These are phyloP conservation scores for Caenorhabditis imperialis DNA, from an alignment of 2,888 invertebrate genomes.

Conservation along the genomic window DNA sequence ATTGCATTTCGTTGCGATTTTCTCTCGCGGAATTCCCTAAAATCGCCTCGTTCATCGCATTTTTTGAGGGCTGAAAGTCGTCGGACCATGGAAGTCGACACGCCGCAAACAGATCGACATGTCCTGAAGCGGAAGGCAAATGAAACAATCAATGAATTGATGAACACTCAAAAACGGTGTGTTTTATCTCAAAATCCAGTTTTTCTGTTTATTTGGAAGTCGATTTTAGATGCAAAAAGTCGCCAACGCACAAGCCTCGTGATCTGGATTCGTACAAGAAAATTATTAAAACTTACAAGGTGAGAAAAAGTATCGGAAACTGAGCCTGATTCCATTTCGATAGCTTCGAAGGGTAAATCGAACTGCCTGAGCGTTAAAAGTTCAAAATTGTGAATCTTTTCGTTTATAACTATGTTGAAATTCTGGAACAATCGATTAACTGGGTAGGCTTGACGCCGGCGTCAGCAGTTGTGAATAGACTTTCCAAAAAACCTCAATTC, in stretches of 20 bases:
- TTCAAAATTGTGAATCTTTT: too few species aligned
- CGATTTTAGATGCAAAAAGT: slow-evolving; percentile 24
- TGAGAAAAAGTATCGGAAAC: too few species aligned
- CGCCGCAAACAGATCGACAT: slow-evolving; percentile 27
- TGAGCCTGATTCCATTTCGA: too few species aligned
- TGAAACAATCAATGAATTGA: slow-evolving; percentile 36
- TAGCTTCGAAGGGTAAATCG: too few species aligned
- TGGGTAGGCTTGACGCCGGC: too few species aligned
- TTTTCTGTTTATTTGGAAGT: background rate
- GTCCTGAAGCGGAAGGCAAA: slow-evolving; percentile 46
- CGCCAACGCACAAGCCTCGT: slow-evolving; percentile 18
- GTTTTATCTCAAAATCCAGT: too few species aligned
- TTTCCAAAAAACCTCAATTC: too few species aligned
- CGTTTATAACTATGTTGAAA: too few species aligned
- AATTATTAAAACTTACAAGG: slow-evolving; percentile 50
- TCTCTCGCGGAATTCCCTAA: too few species aligned
- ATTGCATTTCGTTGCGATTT: background rate
- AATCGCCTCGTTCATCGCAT: background rate
- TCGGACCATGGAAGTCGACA: slow-evolving; percentile 41
- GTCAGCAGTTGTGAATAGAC: too few species aligned
- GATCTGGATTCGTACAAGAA: slow-evolving; percentile 40
- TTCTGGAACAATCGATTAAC: too few species aligned
- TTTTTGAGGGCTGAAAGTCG: slow-evolving; percentile 35
- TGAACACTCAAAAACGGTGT: slow-evolving; percentile 42
- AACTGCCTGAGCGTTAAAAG: too few species aligned